These are phyloP conservation scores for Agriopis aurantiaria DNA, from an alignment of 2,888 invertebrate genomes.

Conservation along the genomic window DNA sequence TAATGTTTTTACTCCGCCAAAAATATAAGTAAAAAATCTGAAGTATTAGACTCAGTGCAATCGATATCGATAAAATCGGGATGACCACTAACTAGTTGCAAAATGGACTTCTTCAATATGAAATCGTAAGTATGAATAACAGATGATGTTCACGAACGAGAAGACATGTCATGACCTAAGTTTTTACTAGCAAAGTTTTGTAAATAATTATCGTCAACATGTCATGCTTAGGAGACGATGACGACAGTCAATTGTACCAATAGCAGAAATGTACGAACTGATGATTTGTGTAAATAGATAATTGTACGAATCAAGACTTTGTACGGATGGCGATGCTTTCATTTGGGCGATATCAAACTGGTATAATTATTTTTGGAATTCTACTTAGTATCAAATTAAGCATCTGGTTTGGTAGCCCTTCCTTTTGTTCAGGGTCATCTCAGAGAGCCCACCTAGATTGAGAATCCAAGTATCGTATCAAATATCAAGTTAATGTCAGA, in stretches of 20 bases:
- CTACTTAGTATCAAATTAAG: neutral
- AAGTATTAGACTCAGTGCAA: slow-evolving; percentile 7
- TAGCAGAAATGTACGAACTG: no score
- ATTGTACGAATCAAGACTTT: no score
- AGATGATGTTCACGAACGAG: neutral
- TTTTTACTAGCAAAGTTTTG: neutral
- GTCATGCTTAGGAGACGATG: neutral
- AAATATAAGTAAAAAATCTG: neutral
- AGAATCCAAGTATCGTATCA: slow-evolving; percentile 4
- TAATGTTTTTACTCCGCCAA: no score
- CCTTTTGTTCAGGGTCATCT: slow-evolving; percentile 12
- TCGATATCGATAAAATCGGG: slow-evolving; percentile 21
- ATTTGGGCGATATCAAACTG: neutral
- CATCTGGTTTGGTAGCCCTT: slow-evolving; percentile 8
- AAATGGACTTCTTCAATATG: slow-evolving; percentile 17
- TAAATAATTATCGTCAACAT: neutral
- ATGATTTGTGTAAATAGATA: no score
- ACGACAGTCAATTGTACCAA: neutral
- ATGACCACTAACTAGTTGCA: slow-evolving; percentile 24
- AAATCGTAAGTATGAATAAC: slow-evolving; percentile 6
- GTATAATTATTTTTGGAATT: neutral
- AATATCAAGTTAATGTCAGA: slow-evolving; percentile 14
- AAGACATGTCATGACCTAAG: neutral
- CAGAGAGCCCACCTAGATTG: neutral
- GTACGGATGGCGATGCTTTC: no score